Percentiles rank a stretch among this genome's conserved stretches.
Conservation (phyloP, 1,140 invertebrate species). For the Oedothorax gibbosus region DNA sequence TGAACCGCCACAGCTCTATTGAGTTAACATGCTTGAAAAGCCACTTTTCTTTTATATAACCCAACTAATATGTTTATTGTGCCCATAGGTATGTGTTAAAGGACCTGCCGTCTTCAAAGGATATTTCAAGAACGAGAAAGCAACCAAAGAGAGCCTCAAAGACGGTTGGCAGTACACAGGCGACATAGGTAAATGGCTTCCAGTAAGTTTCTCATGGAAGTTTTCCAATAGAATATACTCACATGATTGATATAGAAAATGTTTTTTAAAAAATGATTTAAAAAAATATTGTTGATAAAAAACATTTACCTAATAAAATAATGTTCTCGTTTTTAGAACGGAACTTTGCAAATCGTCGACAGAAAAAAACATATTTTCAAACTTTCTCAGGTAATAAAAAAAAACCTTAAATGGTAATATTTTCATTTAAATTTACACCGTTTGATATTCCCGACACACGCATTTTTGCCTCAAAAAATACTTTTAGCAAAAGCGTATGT, state of each 20-base stretch:
- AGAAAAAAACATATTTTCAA: conserved; percentile 98
- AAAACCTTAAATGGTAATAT: too few relatives aligned
- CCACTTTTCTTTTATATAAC: too few relatives aligned
- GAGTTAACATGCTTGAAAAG: too few relatives aligned
- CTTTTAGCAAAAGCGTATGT: too few relatives aligned
- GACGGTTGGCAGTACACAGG: conserved; percentile 96
- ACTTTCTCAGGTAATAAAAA: conserved; percentile 95
- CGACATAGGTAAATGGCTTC: conserved; percentile 90
- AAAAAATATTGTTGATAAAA: too few relatives aligned
- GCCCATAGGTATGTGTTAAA: conserved; percentile 78
- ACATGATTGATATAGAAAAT: too few relatives aligned
- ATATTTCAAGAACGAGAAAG: conserved; percentile 91
- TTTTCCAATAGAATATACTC: neutral
- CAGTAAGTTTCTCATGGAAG: conserved; percentile 73
- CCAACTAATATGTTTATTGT: neutral
- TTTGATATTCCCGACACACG: too few relatives aligned
- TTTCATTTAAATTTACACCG: too few relatives aligned
- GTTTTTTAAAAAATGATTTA: too few relatives aligned
- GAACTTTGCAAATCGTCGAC: conserved; percentile 94
- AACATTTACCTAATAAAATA: too few relatives aligned
- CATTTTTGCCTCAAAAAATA: too few relatives aligned
- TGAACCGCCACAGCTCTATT: too few relatives aligned
- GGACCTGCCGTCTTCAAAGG: conserved; percentile 82
- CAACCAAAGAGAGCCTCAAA: conserved; percentile 87
- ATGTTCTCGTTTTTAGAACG: conserved; percentile 79